Evolutionary conservation across 2,888 invertebrate genomes (phyloP), one percentile per base, ranked within the genome.

Genomic region (Dexiosoma caninum): DNA sequence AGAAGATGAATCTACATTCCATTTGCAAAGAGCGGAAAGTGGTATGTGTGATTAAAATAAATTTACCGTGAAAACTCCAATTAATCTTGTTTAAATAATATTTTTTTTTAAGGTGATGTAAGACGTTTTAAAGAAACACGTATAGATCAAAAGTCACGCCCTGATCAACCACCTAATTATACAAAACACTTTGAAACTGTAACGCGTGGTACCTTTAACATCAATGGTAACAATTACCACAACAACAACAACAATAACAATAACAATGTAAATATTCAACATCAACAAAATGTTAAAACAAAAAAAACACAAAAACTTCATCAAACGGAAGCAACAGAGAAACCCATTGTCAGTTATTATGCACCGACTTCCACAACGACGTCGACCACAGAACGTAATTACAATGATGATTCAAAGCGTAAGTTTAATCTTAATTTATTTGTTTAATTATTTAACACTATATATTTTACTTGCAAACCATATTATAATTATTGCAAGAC

Each of bases 1-100:
- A 55, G 95, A 95, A 87, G 94, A 94, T 83, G 95, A 95, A 89
- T 91, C 93, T 82, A 93, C 94, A 57, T 94, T 93, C 88, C 93
- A 93, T 85, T 91, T 95, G 59, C 95, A 95, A 89, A 92, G 94
- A 32, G 94, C 94, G 14, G 95, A 95, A 90, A 90, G 94, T 88
- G 90, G 95, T 91, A 84, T 83, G 81, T 80, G 12, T 21, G 10
- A 2, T 35, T 55, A 7, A 7, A 30, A 37, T 44, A 19, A 30
- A 42, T 42, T 35, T 12, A 57, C 2, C 21, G n/a, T 21, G 12
- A 57, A 37, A 35, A 21, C 23, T 23, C 8, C 8, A 37, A 21
- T 78, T 83, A 81, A 83, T 83, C 32, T 53, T 42, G 44, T 23
- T 23, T 19, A 27, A 32, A 46, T 59, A 46, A 23, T 14, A 23